These are phyloP conservation scores for Nesospiza acunhae DNA, from an alignment of 2,113 vertebrate species.

Conservation along the genomic window DNA sequence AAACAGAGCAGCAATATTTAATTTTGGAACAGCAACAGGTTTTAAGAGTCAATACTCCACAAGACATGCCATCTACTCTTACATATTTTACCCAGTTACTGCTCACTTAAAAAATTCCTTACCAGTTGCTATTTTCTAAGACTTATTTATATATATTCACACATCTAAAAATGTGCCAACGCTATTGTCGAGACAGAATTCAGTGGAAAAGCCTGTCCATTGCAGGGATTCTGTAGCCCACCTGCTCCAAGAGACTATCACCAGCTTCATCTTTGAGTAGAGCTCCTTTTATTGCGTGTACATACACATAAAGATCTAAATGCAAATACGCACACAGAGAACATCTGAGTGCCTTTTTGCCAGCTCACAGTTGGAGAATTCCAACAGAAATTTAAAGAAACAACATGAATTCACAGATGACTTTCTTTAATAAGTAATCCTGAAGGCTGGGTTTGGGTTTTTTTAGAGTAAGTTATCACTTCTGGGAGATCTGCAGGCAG, in stretches of 20 bases:
- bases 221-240: neutral
- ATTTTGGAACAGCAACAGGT: neutral
- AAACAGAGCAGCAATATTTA: neutral
- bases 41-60: neutral
- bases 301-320: neutral
- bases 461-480: neutral
- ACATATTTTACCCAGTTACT: neutral
- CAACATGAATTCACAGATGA: neutral
- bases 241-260: neutral
- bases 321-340: neutral
- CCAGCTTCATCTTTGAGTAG: neutral
- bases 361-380: neutral
- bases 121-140: neutral
- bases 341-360: neutral
- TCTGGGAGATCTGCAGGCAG: neutral
- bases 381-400: neutral
- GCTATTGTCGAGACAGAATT: neutral
- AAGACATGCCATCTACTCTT: neutral
- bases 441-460: neutral
- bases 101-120: neutral
- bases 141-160: neutral
- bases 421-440: neutral
- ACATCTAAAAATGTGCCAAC: neutral
- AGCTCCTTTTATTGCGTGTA: neutral
- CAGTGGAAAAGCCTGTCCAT: neutral